Conservation (phyloP, 2,888 invertebrate species). For the Flexamia atlantica region DNA sequence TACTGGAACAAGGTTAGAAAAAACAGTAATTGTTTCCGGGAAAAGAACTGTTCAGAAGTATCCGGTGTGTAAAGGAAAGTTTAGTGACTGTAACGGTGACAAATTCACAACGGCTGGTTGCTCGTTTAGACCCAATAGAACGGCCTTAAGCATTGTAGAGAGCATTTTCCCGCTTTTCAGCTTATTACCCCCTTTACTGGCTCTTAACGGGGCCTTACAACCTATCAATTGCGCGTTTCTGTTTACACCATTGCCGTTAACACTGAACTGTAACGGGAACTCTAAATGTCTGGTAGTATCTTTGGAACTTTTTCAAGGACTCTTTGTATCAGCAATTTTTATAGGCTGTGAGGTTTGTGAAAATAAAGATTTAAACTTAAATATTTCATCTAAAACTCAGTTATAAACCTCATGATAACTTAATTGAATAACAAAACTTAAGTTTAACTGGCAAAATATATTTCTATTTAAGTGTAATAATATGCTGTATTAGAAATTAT, state of each 20-base stretch:
- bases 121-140: constrained; percentile 28
- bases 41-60: background rate
- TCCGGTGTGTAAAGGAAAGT: constrained; percentile 6
- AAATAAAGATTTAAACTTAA: too few relatives aligned
- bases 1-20: background rate
- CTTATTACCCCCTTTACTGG: constrained; percentile 28
- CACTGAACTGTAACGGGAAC: too few relatives aligned
- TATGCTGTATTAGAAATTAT: too few relatives aligned
- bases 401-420: too few relatives aligned
- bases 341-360: too few relatives aligned
- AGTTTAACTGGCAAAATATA: too few relatives aligned
- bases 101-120: constrained; percentile 19
- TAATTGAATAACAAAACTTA: too few relatives aligned
- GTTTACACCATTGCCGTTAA: constrained; percentile 1
- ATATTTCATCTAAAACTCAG: too few relatives aligned
- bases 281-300: too few relatives aligned
- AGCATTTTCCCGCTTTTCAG: background rate
- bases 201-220: constrained; percentile 30
- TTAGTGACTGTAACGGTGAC: constrained; percentile 20
- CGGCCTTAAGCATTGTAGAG: constrained; percentile 26
- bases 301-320: background rate
- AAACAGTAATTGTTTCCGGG: background rate
- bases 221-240: constrained; percentile 40
- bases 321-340: too few relatives aligned
- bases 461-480: too few relatives aligned